Conservation (phyloP, 1,140 invertebrate species). For the Pseudachorutes palmiensis region DNA sequence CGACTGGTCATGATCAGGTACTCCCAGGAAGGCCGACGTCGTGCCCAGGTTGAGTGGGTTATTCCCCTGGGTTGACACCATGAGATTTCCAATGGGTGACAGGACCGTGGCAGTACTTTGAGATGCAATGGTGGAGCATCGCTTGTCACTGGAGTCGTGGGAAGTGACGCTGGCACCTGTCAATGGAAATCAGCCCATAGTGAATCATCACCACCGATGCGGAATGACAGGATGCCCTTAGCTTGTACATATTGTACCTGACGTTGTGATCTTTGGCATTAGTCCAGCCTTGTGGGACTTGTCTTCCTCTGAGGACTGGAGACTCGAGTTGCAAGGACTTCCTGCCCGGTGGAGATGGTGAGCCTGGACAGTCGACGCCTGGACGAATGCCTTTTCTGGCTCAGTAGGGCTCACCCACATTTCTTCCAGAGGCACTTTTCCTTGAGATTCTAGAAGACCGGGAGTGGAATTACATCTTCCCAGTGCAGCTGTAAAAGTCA, state of each 20-base stretch:
- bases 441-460: conserved; percentile 82
- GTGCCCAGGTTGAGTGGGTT: conserved; percentile 11
- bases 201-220: too few relatives aligned
- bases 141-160: conserved; percentile 39
- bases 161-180: conserved; percentile 39
- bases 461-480: conserved; percentile 89
- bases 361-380: conserved; percentile 16
- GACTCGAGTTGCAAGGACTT: conserved; percentile 32
- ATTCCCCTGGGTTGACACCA: background rate
- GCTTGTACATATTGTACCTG: too few relatives aligned
- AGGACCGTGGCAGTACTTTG: conserved; percentile 40
- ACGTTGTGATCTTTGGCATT: conserved; percentile 35
- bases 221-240: too few relatives aligned
- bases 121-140: conserved; percentile 35
- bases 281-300: conserved; percentile 38
- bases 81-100: conserved; percentile 28
- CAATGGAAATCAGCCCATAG: conserved; percentile 9
- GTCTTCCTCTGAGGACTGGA: conserved; percentile 32
- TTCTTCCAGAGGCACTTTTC: conserved; percentile 77
- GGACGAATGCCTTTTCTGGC: conserved; percentile 35
- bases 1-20: conserved; percentile 31
- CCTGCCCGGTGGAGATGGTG: conserved; percentile 25
- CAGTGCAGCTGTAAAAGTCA: conserved; percentile 65
- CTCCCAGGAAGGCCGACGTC: conserved; percentile 36
- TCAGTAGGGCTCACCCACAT: conserved; percentile 66